Evolutionary conservation across 2,888 invertebrate species (phyloP), one percentile per base, ranked within the genome.

Genomic region (Schizotus pectinicornis): DNA sequence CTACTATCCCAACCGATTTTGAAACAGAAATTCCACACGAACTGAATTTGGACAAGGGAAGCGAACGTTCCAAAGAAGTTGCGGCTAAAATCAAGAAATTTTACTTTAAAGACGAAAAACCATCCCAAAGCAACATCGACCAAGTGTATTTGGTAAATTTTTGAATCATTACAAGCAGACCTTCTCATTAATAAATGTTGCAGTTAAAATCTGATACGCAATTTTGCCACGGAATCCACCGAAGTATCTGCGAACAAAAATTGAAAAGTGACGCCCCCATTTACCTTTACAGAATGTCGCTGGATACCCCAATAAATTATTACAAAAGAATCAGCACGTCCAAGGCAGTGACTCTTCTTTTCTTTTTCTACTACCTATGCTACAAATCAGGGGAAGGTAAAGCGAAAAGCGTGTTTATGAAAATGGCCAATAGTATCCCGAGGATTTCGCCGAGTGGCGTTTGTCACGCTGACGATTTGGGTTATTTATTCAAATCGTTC

Each of bases 61-160:
- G 64, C 32, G 59, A 67, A 22, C 61, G 64, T 48, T 69, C 72
- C 0, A 70, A 68, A 49, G 63, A 72, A 53, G 73, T 80, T 32
- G 82, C 81, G 1, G 67, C 74, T 1, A 73, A 74, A 62, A 72
- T 84, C 7, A 78, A 78, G 41, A 59, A 79, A 9, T 72, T 75
- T 7, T 82, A 83, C 67, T 83, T 80, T 63, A 80, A 79, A 1
- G 77, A 81, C 6, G 73, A 78, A 32, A 73, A 77, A 43, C 75
- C 81, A 1, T 71, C 74, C 1, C 67, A 69, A 42, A 66, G 79
- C 13, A 78, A 79, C 31, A 70, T 81, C 2, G 72, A 80, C 34
- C 72, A 77, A 56, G 78, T 78, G 42, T 74, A 73, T 61, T 50
- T 62, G 67, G 76, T 76, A 67, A 42, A 46, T 59, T 41, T 46